These are phyloP conservation scores for Orgyia antiqua DNA, from an alignment of 2,888 invertebrate species.

Conservation along the genomic window DNA sequence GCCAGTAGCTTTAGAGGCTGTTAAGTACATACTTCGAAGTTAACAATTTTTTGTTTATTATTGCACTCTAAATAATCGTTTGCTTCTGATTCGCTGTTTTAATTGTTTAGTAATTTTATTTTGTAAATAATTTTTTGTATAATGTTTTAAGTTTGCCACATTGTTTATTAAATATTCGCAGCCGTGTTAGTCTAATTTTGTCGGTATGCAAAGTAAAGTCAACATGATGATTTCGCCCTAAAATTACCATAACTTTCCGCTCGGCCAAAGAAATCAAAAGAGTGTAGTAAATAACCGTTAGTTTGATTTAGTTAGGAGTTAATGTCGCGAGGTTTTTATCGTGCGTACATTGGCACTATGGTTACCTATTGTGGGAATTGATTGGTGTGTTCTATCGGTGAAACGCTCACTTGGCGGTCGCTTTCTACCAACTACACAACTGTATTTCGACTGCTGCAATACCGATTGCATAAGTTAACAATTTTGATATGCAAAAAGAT, in stretches of 20 bases:
- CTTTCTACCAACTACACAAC: slow-evolving; percentile 33
- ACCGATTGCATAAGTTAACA: no score
- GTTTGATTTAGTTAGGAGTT: slow-evolving; percentile 61
- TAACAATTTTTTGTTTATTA: no score
- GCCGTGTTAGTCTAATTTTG: no score
- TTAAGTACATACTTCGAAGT: no score
- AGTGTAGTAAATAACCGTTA: slow-evolving; percentile 55
- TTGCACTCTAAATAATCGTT: no score
- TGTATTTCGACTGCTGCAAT: slow-evolving; percentile 5
- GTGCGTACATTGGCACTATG: slow-evolving; percentile 41
- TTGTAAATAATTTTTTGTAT: no score
- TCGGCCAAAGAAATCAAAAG: slow-evolving; percentile 46
- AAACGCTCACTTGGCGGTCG: slow-evolving; percentile 30
- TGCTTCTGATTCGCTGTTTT: no score
- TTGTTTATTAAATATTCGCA: no score
- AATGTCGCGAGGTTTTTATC: slow-evolving; percentile 49
- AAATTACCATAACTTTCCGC: slow-evolving; percentile 35
- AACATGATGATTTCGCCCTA: no score
- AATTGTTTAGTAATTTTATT: no score
- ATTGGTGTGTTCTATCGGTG: slow-evolving; percentile 37
- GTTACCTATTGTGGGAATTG: slow-evolving; percentile 48
- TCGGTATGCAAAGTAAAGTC: no score
- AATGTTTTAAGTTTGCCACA: no score
- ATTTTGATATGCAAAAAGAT: slow-evolving; percentile 1
- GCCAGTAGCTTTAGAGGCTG: slow-evolving; percentile 31